Conservation (phyloP, 1,140 invertebrate genomes). For the Drosophila pachea region DNA sequence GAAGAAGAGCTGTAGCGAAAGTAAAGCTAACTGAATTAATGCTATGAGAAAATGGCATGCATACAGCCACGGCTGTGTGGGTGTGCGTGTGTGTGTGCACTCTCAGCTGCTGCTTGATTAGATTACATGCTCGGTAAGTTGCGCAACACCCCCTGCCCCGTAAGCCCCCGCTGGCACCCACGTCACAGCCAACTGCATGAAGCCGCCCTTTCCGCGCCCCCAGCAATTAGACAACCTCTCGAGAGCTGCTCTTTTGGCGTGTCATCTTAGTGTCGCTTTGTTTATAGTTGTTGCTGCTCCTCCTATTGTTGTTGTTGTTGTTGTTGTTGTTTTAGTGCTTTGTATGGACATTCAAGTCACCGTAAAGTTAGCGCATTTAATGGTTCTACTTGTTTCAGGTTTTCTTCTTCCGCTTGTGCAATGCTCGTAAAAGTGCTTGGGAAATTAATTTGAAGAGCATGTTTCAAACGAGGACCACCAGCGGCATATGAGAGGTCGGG, state of each 20-base stretch:
- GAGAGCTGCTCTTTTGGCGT: slow-evolving; percentile 33
- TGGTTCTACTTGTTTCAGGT: slow-evolving; percentile 52
- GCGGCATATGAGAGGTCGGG: no score
- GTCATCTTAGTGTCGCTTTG: slow-evolving; percentile 38
- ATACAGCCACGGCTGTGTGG: background rate
- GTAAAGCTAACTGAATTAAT: slow-evolving; percentile 13
- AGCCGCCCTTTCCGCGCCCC: slow-evolving; percentile 9
- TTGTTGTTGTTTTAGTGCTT: slow-evolving; percentile 20
- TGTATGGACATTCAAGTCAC: slow-evolving; percentile 33
- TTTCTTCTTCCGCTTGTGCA: slow-evolving; percentile 32
- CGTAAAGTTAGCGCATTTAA: slow-evolving; percentile 66
- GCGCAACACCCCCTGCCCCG: slow-evolving; percentile 2
- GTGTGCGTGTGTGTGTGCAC: slow-evolving; percentile 5
- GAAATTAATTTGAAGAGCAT: slow-evolving; percentile 36
- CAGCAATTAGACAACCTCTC: slow-evolving; percentile 43
- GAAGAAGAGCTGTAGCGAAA: slow-evolving; percentile 40
- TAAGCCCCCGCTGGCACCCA: background rate
- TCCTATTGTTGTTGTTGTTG: slow-evolving; percentile 8
- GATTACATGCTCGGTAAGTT: slow-evolving; percentile 55
- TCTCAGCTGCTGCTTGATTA: slow-evolving; percentile 36
- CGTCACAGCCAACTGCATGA: slow-evolving; percentile 5
- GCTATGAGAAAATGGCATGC: slow-evolving; percentile 37
- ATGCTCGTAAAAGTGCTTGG: slow-evolving; percentile 38
- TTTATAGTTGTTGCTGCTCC: slow-evolving; percentile 12
- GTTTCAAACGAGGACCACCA: slow-evolving; percentile 3